phyloP scores from a whole-genome alignment of 2,113 vertebrate genomes.

The Pipa parva region DNA sequence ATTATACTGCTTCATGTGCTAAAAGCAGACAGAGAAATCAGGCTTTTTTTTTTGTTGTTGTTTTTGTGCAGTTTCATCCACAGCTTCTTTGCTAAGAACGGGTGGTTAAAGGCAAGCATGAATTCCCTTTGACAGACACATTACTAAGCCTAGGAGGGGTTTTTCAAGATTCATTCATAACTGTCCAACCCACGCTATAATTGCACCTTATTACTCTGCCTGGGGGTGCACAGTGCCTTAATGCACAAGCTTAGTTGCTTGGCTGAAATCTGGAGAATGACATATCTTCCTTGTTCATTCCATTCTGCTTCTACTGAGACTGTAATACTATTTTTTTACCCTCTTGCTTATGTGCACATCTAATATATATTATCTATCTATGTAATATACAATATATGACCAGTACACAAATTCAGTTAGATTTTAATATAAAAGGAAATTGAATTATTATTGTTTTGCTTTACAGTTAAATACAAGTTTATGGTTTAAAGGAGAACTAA shows the following conservation, averaged over 20 bases:
- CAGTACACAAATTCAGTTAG: no score
- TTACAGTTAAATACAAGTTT: no score
- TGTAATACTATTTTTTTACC: neutral
- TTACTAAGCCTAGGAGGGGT: conserved; percentile 38
- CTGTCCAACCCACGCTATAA: conserved; percentile 41
- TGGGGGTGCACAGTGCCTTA: conserved; percentile 13
- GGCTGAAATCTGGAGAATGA: conserved; percentile 5
- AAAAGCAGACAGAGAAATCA: neutral
- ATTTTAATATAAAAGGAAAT: no score
- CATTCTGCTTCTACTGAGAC: neutral
- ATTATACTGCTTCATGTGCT: neutral
- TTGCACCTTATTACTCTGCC: conserved; percentile 42
- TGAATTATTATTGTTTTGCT: no score
- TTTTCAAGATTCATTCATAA: conserved; percentile 41
- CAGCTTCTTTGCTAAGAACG: conserved; percentile 7
- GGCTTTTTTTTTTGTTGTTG: neutral
- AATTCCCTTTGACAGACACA: conserved; percentile 40
- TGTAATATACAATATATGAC: neutral
- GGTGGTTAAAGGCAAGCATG: conserved; percentile 26
- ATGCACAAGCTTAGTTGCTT: conserved; percentile 28
- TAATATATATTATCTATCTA: neutral
- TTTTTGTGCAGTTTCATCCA: neutral
- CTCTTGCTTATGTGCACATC: no score
- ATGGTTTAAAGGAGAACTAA: no score
- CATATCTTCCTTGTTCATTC: conserved; percentile 23